A percentile compares a stretch with the other conserved stretches of the same genome.
Conservation (phyloP, 2,797 vertebrate genomes). For the Caiman crocodilus region DNA sequence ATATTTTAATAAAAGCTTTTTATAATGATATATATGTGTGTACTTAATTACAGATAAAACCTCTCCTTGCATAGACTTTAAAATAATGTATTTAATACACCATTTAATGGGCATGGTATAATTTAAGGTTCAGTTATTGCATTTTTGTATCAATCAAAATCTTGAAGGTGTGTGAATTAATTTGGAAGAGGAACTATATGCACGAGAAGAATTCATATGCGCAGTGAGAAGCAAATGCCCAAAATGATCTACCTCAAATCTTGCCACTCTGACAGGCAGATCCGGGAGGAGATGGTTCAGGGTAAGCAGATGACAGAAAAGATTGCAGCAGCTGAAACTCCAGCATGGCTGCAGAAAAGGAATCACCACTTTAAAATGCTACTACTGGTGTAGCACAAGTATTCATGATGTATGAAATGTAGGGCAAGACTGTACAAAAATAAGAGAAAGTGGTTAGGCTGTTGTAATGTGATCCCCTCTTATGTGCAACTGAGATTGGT, state of each 20-base stretch:
- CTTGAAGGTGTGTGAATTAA: slow-evolving; percentile 29
- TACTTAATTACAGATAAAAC: not conserved
- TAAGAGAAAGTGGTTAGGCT: rapidly evolving
- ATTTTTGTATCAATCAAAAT: slow-evolving; percentile 66
- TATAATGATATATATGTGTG: not conserved
- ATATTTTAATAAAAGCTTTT: slow-evolving; percentile 29
- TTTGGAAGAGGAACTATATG: slow-evolving; percentile 5
- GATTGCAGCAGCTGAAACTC: not conserved
- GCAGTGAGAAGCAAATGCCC: not conserved
- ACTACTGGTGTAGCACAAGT: not conserved
- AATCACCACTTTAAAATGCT: not conserved
- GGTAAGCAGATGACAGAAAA: not conserved
- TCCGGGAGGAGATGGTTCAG: not conserved
- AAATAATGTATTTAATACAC: slow-evolving; percentile 29
- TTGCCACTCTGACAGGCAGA: not conserved
- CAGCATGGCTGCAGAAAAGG: not conserved
- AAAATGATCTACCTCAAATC: not conserved
- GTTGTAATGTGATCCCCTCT: not conserved
- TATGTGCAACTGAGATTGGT: not conserved
- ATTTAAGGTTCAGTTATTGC: slow-evolving; percentile 64
- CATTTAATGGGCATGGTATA: slow-evolving; percentile 34
- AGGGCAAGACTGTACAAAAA: rapidly evolving
- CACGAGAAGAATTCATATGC: no score
- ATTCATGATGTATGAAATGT: not conserved
- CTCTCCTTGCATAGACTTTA: not conserved